These are phyloP conservation scores for Haliaeetus leucogaster DNA, from an alignment of 2,113 vertebrate species.

Conservation along the genomic window DNA sequence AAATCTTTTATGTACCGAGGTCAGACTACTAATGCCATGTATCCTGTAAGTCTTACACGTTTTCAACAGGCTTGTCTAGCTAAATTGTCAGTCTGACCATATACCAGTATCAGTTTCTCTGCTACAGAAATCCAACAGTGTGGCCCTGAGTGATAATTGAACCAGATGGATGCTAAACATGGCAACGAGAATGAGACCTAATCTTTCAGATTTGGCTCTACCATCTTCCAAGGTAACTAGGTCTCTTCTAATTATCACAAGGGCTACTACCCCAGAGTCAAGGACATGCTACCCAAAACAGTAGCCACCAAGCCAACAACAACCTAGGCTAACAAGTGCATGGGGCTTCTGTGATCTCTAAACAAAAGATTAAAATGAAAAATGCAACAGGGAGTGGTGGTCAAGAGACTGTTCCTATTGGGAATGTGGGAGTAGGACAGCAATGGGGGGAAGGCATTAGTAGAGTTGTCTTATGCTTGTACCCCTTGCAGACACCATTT, in stretches of 20 bases:
- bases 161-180: background rate
- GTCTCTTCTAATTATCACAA: background rate
- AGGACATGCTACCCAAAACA: background rate
- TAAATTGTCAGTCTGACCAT: background rate
- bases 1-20: background rate
- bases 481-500: background rate
- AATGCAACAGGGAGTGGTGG: fast-evolving
- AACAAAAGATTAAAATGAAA: background rate
- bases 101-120: background rate
- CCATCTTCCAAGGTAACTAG: background rate
- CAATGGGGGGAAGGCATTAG: background rate
- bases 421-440: background rate
- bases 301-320: background rate
- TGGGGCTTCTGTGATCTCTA: background rate
- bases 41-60: background rate
- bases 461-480: background rate
- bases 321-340: background rate
- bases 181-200: background rate
- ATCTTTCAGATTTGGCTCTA: background rate
- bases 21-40: background rate
- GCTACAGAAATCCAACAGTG: background rate
- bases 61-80: background rate
- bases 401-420: background rate
- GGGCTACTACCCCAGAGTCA: background rate
- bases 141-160: background rate